A percentile compares a stretch with the other conserved stretches of the same genome.
These are phyloP conservation scores for Hydrotaea diabolus DNA, from an alignment of 2,888 invertebrate genomes.

Conservation along the genomic window DNA sequence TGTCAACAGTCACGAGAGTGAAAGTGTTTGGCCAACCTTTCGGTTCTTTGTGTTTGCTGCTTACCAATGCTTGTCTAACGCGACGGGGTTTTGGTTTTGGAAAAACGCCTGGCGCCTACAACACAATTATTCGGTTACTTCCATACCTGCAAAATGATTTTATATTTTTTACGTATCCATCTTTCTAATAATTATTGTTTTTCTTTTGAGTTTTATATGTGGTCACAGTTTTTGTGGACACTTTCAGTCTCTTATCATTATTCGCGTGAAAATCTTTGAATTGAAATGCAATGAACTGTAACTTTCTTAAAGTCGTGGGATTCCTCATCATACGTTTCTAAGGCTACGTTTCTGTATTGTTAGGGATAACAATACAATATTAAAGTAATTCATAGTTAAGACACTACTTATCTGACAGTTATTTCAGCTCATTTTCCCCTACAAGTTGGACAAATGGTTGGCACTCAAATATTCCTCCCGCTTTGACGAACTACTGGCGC, in stretches of 20 bases:
- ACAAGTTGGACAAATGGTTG: no score
- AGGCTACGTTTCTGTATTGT: no score
- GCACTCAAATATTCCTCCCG: no score
- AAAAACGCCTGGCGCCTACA: constrained; percentile 56
- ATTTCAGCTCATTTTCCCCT: no score
- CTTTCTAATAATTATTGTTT: constrained; percentile 45
- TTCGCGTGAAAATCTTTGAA: constrained; percentile 5
- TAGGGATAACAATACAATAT: no score
- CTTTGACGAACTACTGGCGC: no score
- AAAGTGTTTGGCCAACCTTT: constrained; percentile 51
- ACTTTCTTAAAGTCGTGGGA: no score
- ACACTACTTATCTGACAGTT: no score
- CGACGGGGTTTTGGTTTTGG: constrained; percentile 36
- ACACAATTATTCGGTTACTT: background rate
- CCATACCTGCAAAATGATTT: constrained; percentile 39
- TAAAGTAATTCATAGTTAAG: no score
- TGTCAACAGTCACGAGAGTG: constrained; percentile 34
- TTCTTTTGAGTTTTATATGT: background rate
- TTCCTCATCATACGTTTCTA: no score
- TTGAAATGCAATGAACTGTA: background rate
- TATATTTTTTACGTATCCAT: background rate
- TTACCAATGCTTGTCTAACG: constrained; percentile 6
- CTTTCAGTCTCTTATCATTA: background rate
- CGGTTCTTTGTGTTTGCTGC: background rate
- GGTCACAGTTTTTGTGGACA: background rate